These are phyloP conservation scores for Timema podura DNA, from an alignment of 2,888 invertebrate genomes.

Conservation along the genomic window DNA sequence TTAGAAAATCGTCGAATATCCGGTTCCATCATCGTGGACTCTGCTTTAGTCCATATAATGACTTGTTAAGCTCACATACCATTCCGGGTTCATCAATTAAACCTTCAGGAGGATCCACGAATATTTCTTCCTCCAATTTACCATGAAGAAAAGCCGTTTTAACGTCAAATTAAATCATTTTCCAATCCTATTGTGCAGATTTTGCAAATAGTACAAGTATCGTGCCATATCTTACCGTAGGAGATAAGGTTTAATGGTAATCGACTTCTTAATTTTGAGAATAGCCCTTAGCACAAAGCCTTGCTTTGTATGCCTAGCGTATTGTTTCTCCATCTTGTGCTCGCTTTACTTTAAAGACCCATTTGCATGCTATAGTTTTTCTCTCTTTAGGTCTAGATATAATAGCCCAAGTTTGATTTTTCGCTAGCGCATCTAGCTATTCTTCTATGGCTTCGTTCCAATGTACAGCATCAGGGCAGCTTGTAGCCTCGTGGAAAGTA, in stretches of 20 bases:
- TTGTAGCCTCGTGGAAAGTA: background rate
- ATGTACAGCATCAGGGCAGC: background rate
- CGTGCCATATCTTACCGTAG: background rate
- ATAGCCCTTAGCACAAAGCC: background rate
- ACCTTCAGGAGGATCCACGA: background rate
- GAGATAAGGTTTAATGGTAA: background rate
- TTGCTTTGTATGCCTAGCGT: background rate
- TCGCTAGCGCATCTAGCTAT: background rate
- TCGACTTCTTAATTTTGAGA: background rate
- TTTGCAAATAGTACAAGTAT: background rate
- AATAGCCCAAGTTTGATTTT: background rate
- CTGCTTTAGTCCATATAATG: background rate
- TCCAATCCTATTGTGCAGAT: background rate
- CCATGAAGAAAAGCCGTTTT: background rate
- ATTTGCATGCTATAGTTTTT: background rate
- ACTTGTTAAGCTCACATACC: background rate
- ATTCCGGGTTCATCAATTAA: background rate
- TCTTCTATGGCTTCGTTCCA: background rate
- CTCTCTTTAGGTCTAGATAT: background rate
- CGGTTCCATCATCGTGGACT: background rate
- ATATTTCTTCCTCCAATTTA: background rate
- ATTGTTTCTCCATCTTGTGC: background rate
- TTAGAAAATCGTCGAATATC: background rate
- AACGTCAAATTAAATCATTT: background rate
- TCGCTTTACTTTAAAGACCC: background rate